Percentiles rank a stretch among this genome's conserved stretches.
Conservation (phyloP, 2,888 invertebrate genomes). For the Drosophila diplacantha region DNA sequence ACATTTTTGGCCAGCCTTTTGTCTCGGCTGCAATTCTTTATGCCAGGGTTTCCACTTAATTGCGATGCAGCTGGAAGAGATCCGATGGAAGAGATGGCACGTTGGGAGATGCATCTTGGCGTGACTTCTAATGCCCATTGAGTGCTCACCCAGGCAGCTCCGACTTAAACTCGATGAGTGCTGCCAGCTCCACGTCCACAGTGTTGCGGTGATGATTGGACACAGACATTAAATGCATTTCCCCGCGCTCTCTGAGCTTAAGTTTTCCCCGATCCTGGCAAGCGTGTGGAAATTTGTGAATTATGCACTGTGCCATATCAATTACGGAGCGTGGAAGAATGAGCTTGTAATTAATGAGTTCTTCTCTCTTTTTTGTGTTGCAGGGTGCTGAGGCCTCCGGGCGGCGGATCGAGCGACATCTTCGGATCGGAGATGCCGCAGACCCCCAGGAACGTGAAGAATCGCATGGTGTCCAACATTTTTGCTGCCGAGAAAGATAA, state of each 20-base stretch:
- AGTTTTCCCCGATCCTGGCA: slow-evolving; percentile 14
- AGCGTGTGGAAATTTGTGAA: slow-evolving; percentile 43
- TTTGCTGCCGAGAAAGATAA: slow-evolving; percentile 77
- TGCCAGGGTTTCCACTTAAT: slow-evolving; percentile 39
- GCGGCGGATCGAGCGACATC: slow-evolving; percentile 82
- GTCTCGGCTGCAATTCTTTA: slow-evolving; percentile 32
- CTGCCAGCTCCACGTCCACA: slow-evolving; percentile 15
- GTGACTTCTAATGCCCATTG: slow-evolving; percentile 48
- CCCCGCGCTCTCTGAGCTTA: slow-evolving; percentile 7
- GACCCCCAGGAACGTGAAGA: slow-evolving; percentile 77
- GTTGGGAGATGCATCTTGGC: slow-evolving; percentile 40
- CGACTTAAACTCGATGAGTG: slow-evolving; percentile 22
- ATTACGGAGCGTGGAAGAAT: slow-evolving; percentile 27
- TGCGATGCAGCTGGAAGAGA: slow-evolving; percentile 26
- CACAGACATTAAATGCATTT: slow-evolving; percentile 51
- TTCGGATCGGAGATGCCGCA: slow-evolving; percentile 77
- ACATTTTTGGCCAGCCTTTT: slow-evolving; percentile 39
- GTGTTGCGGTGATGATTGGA: slow-evolving; percentile 43
- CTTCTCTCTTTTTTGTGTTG: slow-evolving; percentile 53
- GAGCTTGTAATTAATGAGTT: slow-evolving; percentile 35
- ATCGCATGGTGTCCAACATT: slow-evolving; percentile 78
- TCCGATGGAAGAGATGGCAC: slow-evolving; percentile 2
- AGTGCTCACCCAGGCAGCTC: slow-evolving; percentile 42
- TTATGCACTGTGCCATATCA: slow-evolving; percentile 36
- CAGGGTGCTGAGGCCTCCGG: slow-evolving; percentile 83